Evolutionary conservation across 2,113 vertebrate genomes (phyloP).

Genomic region (Osmerus mordax): DNA sequence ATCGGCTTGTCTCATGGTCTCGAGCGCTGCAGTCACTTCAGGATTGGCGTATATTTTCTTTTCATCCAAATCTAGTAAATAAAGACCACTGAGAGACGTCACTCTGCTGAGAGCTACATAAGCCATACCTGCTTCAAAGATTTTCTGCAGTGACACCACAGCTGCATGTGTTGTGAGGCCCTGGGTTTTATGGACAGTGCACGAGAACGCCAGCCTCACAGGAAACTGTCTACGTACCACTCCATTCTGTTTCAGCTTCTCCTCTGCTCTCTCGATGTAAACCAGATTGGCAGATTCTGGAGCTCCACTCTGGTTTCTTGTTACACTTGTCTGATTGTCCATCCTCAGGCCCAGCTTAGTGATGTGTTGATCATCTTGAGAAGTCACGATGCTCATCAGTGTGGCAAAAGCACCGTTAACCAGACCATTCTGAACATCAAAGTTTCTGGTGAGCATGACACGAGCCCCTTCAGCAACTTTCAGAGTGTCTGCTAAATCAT

Average conservation of each 20-base stretch:
- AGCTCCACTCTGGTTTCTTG: neutral
- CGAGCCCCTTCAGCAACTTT: neutral
- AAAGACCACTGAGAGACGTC: slow-evolving; percentile 21
- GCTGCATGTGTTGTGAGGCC: slow-evolving; percentile 28
- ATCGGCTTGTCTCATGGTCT: slow-evolving; percentile 27
- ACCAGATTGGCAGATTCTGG: slow-evolving; percentile 12
- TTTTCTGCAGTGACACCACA: slow-evolving; percentile 17
- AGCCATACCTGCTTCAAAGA: slow-evolving; percentile 37
- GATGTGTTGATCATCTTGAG: too few species aligned
- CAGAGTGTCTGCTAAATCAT: neutral
- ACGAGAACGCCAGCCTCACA: slow-evolving; percentile 26
- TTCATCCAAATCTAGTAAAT: slow-evolving; percentile 37
- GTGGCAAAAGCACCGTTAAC: slow-evolving; percentile 10
- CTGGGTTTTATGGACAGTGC: slow-evolving; percentile 37
- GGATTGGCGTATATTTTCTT: slow-evolving; percentile 36
- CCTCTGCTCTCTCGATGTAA: slow-evolving; percentile 35
- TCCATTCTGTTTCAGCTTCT: slow-evolving; percentile 25
- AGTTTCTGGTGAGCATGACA: neutral
- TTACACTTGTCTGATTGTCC: slow-evolving; percentile 20
- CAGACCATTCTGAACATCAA: neutral
- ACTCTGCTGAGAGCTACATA: slow-evolving; percentile 36
- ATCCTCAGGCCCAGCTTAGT: slow-evolving; percentile 31
- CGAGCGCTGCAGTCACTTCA: slow-evolving; percentile 14
- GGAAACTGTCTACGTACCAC: slow-evolving; percentile 26
- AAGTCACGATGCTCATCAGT: neutral